Conservation (phyloP, 2,113 vertebrate genomes). For the Poeciliopsis turrubarensis region DNA sequence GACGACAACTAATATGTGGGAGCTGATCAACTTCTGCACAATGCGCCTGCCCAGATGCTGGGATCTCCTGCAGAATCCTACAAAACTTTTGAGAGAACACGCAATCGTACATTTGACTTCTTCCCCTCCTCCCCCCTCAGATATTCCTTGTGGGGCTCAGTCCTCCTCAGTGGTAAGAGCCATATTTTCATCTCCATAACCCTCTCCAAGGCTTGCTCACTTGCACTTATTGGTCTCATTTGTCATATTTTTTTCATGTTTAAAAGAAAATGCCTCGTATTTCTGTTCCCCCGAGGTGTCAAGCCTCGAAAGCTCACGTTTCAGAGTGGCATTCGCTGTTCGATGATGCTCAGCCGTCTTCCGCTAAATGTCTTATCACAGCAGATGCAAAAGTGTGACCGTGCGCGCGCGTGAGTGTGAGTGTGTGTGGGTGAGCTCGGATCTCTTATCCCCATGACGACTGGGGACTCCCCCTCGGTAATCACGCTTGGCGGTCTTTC, state of each 20-base stretch:
- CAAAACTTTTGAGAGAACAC: not conserved
- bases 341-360: constrained; percentile 42
- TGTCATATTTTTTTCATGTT: constrained; percentile 14
- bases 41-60: no score
- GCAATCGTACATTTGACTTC: not conserved
- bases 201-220: constrained; percentile 1
- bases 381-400: constrained; percentile 26
- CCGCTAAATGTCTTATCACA: constrained; percentile 51
- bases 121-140: no score
- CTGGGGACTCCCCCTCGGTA: constrained; percentile 67
- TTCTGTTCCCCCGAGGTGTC: constrained; percentile 29
- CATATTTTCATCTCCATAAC: constrained; percentile 27
- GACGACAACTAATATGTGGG: no score
- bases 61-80: no score
- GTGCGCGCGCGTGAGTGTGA: not conserved
- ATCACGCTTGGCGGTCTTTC: constrained; percentile 69
- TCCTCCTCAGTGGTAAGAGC: constrained; percentile 11
- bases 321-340: constrained; percentile 15
- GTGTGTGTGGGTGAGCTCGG: constrained; percentile 3
- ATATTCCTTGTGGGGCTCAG: no score
- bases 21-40: no score
- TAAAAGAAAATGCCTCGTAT: constrained; percentile 30
- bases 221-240: constrained; percentile 16
- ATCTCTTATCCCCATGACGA: constrained; percentile 63
- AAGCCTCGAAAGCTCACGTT: constrained; percentile 16